These are phyloP conservation scores for Rhinoderma darwinii DNA, from an alignment of 2,113 vertebrate genomes.

Conservation along the genomic window DNA sequence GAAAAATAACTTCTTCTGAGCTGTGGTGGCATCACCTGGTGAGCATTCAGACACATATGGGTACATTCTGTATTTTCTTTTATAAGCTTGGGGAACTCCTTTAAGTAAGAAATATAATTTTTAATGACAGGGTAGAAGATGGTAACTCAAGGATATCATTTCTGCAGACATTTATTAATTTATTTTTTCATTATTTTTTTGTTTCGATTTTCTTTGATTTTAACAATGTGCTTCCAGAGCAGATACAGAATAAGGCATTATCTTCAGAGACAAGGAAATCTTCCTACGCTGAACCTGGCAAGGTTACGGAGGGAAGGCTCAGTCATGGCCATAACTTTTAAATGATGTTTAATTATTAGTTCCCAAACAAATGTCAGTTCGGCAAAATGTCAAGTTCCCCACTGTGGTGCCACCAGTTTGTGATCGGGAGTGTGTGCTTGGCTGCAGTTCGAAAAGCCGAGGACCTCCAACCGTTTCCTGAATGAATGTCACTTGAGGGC, in stretches of 20 bases:
- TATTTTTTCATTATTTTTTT: too few relatives aligned
- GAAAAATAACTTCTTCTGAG: too few relatives aligned
- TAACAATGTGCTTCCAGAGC: neutral
- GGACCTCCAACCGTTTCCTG: conserved; percentile 69
- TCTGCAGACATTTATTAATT: too few relatives aligned
- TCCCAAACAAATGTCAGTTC: conserved; percentile 66
- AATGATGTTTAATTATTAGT: conserved; percentile 74
- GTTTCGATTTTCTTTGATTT: too few relatives aligned
- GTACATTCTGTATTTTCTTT: too few relatives aligned
- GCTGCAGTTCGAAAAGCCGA: conserved; percentile 65
- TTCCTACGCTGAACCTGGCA: conserved; percentile 59
- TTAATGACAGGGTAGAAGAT: too few relatives aligned
- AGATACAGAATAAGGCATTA: neutral
- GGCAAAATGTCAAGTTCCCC: conserved; percentile 67
- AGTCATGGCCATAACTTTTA: conserved; percentile 60
- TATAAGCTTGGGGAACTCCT: too few relatives aligned
- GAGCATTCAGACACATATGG: too few relatives aligned
- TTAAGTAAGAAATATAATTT: too few relatives aligned
- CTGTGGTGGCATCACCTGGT: too few relatives aligned
- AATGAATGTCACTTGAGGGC: conserved; percentile 73
- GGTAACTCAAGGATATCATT: too few relatives aligned
- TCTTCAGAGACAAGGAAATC: conserved; percentile 25
- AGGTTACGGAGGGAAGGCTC: conserved; percentile 61
- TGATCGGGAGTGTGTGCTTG: conserved; percentile 67
- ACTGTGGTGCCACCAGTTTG: conserved; percentile 67